Evolutionary conservation across 2,113 vertebrate species (phyloP), one percentile per base, ranked within the genome.

Genomic region (Tor tambroides): DNA sequence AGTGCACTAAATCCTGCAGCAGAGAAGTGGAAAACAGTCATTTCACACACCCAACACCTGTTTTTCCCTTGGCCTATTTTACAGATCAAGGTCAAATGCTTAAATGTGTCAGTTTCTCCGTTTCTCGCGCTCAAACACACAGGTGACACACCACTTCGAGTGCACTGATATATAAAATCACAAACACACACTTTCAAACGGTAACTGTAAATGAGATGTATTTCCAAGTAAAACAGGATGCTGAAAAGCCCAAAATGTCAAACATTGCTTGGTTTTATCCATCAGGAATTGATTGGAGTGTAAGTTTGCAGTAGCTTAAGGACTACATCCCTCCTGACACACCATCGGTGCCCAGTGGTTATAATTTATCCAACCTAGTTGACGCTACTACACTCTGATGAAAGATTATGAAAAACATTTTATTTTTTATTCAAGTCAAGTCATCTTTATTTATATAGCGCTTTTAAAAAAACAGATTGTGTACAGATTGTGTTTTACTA

Each of bases 21-120:
- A 21, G 88, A 87, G 49, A 69, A 80, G 43, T 10, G 63, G 43
- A 65, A 81, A 71, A 21, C 10, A 81, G 88, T 87, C 21, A 61
- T 49, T 84, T 87, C 75, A 46, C 32, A n/a, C 43, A 59, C 15
- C 78, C 69, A 65, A 89, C 85, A 87, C 87, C 80, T 88, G 79
- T 72, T 77, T 79, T 7, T 79, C 76, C n/a, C 77, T 51, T 80
- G 61, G 17, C 23, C 75, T 32, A 19, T 80, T 69, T 61, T 54
- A 46, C 65, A 74, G 80, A 87, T 85, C 56, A 19, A 87, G 82
- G 59, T 84, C 56, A 76, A 65, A 49, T 59, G 85, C 28, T 59
- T 0, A 72, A 56, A 32, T 71, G 54, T 72, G n/a, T 82, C 67
- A 9, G 14, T 56, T 72, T 71, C 59, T 59, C 9, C 12, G 14